These are phyloP conservation scores for Emydocephalus ijimae DNA, from an alignment of 2,113 vertebrate species.

Conservation along the genomic window DNA sequence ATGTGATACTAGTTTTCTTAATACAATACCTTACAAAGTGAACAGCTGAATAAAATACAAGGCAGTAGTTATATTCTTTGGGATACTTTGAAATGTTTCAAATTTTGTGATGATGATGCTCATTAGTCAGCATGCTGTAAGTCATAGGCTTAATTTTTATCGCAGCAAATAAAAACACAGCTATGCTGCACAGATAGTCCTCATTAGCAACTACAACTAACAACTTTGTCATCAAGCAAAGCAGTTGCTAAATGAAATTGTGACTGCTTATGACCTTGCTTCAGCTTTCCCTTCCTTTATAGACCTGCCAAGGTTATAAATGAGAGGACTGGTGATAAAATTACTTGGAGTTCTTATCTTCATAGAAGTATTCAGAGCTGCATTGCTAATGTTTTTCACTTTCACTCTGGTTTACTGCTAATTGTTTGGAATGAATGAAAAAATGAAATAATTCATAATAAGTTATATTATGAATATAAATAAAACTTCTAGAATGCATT, in stretches of 20 bases:
- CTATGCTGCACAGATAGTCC: conserved; percentile 23
- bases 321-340: not conserved
- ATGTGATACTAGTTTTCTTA: conserved; percentile 51
- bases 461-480: conserved; percentile 15
- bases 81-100: conserved; percentile 53
- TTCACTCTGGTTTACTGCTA: conserved; percentile 1
- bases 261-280: not conserved
- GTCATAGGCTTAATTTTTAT: conserved; percentile 30
- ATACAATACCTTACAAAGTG: conserved; percentile 58
- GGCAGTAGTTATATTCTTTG: conserved; percentile 47
- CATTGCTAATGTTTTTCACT: conserved; percentile 29
- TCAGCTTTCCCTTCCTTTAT: not conserved
- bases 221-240: not conserved
- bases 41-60: conserved; percentile 62
- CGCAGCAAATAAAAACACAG: conserved; percentile 31
- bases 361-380: conserved; percentile 40
- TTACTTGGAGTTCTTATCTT: conserved; percentile 45
- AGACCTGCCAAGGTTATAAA: not conserved
- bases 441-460: conserved; percentile 3
- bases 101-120: not conserved
- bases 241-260: not conserved
- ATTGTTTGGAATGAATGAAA: conserved; percentile 23
- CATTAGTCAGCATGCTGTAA: conserved; percentile 56
- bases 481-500: conserved; percentile 27
- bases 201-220: not conserved